Evolutionary conservation across 2,797 vertebrate species (phyloP).

Genomic region (Lagodon rhomboides): DNA sequence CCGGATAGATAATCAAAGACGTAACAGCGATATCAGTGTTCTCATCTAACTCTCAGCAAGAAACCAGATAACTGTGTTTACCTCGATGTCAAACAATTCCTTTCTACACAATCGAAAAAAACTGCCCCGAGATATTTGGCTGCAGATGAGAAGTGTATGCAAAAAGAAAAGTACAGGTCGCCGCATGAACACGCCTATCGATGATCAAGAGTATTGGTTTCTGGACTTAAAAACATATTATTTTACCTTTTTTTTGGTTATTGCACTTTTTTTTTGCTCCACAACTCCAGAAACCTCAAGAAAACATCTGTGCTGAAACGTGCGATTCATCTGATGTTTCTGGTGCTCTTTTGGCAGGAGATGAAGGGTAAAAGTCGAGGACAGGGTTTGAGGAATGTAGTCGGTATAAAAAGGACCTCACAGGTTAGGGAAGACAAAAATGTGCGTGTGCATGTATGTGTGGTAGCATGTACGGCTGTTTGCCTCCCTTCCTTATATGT

Average conservation of each 20-base stretch:
- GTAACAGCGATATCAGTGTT: no score
- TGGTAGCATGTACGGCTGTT: conserved; percentile 64
- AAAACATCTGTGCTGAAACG: conserved; percentile 26
- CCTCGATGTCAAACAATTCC: neutral
- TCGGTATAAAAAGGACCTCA: conserved; percentile 48
- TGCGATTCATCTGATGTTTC: conserved; percentile 22
- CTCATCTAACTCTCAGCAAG: neutral
- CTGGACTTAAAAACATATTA: conserved; percentile 16
- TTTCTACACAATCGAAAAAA: neutral
- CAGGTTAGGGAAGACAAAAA: conserved; percentile 25
- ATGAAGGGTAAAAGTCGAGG: conserved; percentile 23
- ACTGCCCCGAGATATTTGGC: conserved; percentile 28
- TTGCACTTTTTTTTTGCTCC: conserved; percentile 57
- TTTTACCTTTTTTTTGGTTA: conserved; percentile 15
- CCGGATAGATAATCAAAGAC: no score
- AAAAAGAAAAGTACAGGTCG: conserved; percentile 19
- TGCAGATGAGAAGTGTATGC: conserved; percentile 29
- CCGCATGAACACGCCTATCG: conserved; percentile 16
- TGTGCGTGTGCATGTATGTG: conserved; percentile 43
- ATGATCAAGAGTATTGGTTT: conserved; percentile 12
- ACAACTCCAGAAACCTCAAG: conserved; percentile 15
- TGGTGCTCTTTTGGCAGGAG: conserved; percentile 43
- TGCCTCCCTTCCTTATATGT: conserved; percentile 74
- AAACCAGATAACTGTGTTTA: conserved; percentile 9
- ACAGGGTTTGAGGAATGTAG: conserved; percentile 63